Evolutionary conservation across 2,797 vertebrate genomes (phyloP), one percentile per base, ranked within the genome.

Genomic region (Cheirogaleus major): DNA sequence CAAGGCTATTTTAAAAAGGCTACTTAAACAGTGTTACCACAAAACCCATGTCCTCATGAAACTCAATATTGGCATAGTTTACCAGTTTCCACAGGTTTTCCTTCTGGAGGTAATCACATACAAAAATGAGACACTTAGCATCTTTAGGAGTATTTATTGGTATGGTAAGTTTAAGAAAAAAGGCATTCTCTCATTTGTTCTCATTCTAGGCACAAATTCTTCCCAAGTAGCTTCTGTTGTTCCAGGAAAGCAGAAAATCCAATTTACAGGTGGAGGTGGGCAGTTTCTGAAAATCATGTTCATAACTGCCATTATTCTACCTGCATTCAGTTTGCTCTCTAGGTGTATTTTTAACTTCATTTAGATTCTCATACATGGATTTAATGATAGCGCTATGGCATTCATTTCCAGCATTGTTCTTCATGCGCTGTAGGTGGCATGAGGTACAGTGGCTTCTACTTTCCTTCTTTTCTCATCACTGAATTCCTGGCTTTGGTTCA

Each of bases 191-290:
- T 76, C 22, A 43, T 67, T 91, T 76, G 9, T 84, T 84, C 78
- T 91, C 20, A 63, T 81, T 87, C n/a, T 63, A 86, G 25, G 59
- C 13, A 87, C 70, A 75, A 45, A 79, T 67, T 86, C 67, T 91
- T 81, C 27, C 30, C n/a, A 70, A 48, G 10, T 81, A 79, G n/a
- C 27, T 61, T 79, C 9, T 27, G 22, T 86, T 78, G 2, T 63
- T 63, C 55, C 55, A 67, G 27, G 27, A 90, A 78, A 87, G 22
- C 50, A 50, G 38, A 94, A 86, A 95, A 59, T 69, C 4, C 5
- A 32, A 12, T 69, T 89, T 52, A 50, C 0, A 22, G 5, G 5
- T 0, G 0, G 32, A 84, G 48, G 15, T 17, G 27, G 4, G 27
- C 2, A 0, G 11, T 35, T 91, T 65, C 43, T 61, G 55, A 83